Base-by-base conservation (phyloP, 2,113 vertebrate genomes). In the Pelvicachromis taeniatus region DNA sequence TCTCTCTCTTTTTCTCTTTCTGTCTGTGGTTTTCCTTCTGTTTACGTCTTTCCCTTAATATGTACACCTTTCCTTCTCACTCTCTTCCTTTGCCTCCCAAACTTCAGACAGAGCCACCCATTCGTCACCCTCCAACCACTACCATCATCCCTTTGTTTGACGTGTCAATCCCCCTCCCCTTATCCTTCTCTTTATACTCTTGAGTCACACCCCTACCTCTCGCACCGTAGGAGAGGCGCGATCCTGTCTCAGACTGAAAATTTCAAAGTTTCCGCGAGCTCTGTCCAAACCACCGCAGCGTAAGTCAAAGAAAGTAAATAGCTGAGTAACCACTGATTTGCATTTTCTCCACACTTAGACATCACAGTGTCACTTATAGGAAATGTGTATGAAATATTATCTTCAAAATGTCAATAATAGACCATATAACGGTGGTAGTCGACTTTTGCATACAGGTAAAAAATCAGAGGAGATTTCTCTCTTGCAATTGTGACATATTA, bases 161-260 rank as follows among this genome's bases (percentile, higher is more conserved):
- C 63, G 48, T 79, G 84, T 73, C 70, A 56, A 33, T 70, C 58
- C 7, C 77, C 48, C 42, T 38, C 42, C 61, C 59, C 53, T 75
- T 38, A 70, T 42, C 21, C 61, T 55, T 38, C 56, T 31, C 52
- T 79, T 61, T 52, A 31, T 35, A 48, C 80, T 58, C 33, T 31
- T 87, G 40, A 52, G 75, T 82, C 84, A 79, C 61, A 58, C 50
- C 52, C 31, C 45, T 54, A 78, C 84, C 85, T 88, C 52, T 73
- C 56, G 82, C 90, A 83, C 84, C 40, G 50, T 9, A 83, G 85
- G 79, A 83, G 75, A 80, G 75, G 83, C 75, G 81, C 84, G 33
- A 86, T 88, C 59, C 61, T 17, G 23, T 21, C 58, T 80, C 58
- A 86, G 77, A 83, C 81, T 81, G 87, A 88, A 90, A 89, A 53